Conservation (phyloP, 2,888 invertebrate genomes). For the Parascotia fuliginaria region DNA sequence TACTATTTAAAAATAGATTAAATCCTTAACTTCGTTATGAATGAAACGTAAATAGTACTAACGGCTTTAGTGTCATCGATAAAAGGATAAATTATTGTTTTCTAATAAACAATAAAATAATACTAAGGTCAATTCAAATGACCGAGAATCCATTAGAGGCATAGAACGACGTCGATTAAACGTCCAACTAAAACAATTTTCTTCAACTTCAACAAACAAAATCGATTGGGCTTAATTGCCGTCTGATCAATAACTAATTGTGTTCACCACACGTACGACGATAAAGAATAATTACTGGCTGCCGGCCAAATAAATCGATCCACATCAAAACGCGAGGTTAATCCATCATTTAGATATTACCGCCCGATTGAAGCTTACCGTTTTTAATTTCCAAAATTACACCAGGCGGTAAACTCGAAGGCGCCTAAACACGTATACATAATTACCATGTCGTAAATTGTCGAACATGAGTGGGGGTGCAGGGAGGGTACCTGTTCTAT, state of each 20-base stretch:
- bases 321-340: slow-evolving; percentile 83
- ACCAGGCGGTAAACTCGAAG: slow-evolving; percentile 65
- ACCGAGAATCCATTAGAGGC: slow-evolving; percentile 76
- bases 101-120: slow-evolving; percentile 66
- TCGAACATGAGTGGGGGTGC: slow-evolving; percentile 70
- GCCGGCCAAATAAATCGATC: slow-evolving; percentile 85
- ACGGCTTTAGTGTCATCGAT: slow-evolving; percentile 38
- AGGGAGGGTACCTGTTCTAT: slow-evolving; percentile 55
- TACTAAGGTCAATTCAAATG: slow-evolving; percentile 66
- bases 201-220: slow-evolving; percentile 85
- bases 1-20: slow-evolving; percentile 6
- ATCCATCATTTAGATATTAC: slow-evolving; percentile 86
- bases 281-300: slow-evolving; percentile 85
- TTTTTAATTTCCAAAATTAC: slow-evolving; percentile 86
- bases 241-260: slow-evolving; percentile 85
- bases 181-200: slow-evolving; percentile 83
- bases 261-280: slow-evolving; percentile 82
- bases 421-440: slow-evolving; percentile 77
- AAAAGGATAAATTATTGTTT: slow-evolving; percentile 60
- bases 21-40: slow-evolving; percentile 23
- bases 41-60: slow-evolving; percentile 32
- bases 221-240: slow-evolving; percentile 84
- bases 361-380: slow-evolving; percentile 81
- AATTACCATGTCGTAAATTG: slow-evolving; percentile 82
- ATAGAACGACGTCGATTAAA: slow-evolving; percentile 79